Evolutionary conservation across 2,888 invertebrate genomes (phyloP), one percentile per base, ranked within the genome.

Genomic region (Nemurella pictetii): DNA sequence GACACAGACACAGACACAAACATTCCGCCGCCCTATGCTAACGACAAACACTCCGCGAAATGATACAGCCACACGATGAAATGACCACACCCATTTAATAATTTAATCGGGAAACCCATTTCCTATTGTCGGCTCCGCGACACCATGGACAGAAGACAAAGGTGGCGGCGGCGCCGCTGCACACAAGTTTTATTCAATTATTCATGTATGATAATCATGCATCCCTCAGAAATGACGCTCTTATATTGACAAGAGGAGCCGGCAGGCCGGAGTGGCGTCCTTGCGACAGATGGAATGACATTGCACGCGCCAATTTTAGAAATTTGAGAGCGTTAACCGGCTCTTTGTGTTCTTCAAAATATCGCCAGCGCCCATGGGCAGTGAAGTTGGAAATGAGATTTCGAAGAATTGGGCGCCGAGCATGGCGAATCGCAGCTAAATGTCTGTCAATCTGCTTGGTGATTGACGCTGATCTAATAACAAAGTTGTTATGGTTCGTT

Each of bases 81-180:
- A 15, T 35, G 80, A 81, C 78, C 80, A 35, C 80, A 35, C 80
- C 80, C 80, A 81, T 81, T 81, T 36, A 32, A 36, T 81, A 81
- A 75, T 30, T 25, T 80, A 32, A 28, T 26, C 29, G 35, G 26
- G 35, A 20, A 81, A 25, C 36, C 35, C 80, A 81, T 81, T 81
- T 81, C 80, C 36, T 35, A 81, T 81, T 81, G 80, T 36, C 80
- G 26, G n/a, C 35, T 25, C n/a, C 25, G 2, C 36, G 80, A 36
- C 36, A 75, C 28, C 12, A n/a, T n/a, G 75, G 26, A 26, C 3
- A 73, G 25, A 28, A 32, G 80, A 36, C 35, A n/a, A 36, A 35
- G 36, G 80, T 26, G 15, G 3, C 0, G 3, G 78, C 12, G 55
- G 55, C 55, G 3, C 2, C 2, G 15, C 20, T 20, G 20, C 12